phyloP scores from a whole-genome alignment of 2,888 invertebrate species.

The Lepidocyrtinus sp. region DNA sequence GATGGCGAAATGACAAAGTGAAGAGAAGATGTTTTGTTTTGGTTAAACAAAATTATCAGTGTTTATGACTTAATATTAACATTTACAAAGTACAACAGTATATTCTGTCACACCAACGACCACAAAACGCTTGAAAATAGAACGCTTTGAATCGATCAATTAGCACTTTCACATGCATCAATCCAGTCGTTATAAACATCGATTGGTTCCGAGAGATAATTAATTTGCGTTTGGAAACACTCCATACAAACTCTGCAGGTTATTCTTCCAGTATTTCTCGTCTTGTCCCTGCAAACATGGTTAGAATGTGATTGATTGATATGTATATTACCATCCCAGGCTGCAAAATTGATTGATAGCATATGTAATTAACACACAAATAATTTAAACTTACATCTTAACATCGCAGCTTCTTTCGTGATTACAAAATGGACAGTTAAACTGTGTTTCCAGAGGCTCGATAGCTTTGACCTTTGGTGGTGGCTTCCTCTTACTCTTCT shows the following conservation, averaged over 20 bases:
- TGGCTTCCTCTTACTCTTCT: constrained; percentile 98
- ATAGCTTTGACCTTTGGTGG: constrained; percentile 94
- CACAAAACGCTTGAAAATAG: not conserved
- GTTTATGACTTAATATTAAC: not conserved
- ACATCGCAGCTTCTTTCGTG: constrained; percentile 99
- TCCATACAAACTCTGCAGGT: constrained; percentile 96
- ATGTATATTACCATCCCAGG: too few relatives aligned
- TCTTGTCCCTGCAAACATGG: constrained; percentile 88
- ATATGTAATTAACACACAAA: constrained; percentile 14
- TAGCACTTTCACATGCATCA: constrained; percentile 98
- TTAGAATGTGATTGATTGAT: too few relatives aligned
- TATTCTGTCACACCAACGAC: not conserved
- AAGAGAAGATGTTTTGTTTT: too few relatives aligned
- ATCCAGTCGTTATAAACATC: constrained; percentile 99
- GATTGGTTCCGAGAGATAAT: constrained; percentile 95
- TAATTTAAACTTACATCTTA: constrained; percentile 85
- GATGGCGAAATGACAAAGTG: too few relatives aligned
- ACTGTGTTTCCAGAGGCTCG: constrained; percentile 93
- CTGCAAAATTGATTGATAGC: too few relatives aligned
- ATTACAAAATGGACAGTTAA: constrained; percentile 99
- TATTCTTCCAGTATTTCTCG: constrained; percentile 93
- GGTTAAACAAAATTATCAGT: too few relatives aligned
- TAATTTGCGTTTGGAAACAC: constrained; percentile 96
- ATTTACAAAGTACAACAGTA: too few relatives aligned
- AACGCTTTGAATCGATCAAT: constrained; percentile 74